A percentile compares a stretch with the other conserved stretches of the same genome.
Evolutionary conservation across 1,140 invertebrate genomes (phyloP).

Genomic region (Drosophila guanche): DNA sequence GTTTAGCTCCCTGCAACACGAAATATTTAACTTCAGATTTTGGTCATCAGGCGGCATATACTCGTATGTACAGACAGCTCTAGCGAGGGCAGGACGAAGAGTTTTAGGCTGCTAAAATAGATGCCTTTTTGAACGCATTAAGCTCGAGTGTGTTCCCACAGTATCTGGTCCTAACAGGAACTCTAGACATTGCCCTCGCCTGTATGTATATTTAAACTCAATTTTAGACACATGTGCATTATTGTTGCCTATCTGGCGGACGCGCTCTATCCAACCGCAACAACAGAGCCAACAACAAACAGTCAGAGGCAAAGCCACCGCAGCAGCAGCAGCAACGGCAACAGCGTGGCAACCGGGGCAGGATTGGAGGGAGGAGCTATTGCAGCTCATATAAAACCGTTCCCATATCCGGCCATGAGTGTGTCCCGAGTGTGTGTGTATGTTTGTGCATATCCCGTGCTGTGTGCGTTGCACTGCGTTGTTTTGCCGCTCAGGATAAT

Average conservation of each 20-base stretch:
- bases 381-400: constrained; percentile 74
- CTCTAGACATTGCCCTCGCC: not conserved
- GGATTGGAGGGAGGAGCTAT: no score
- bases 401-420: constrained; percentile 61
- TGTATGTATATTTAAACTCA: constrained; percentile 78
- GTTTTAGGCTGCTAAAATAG: no score
- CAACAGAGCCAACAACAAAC: constrained; percentile 75
- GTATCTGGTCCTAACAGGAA: no score
- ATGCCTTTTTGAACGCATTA: no score
- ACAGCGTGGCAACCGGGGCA: constrained; percentile 6
- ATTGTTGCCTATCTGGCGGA: constrained; percentile 77
- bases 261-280: constrained; percentile 77
- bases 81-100: no score
- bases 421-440: constrained; percentile 10
- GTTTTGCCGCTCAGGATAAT: constrained; percentile 79
- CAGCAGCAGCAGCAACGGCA: constrained; percentile 53
- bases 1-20: constrained; percentile 60
- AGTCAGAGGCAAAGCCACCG: constrained; percentile 70
- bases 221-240: constrained; percentile 81
- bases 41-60: constrained; percentile 39
- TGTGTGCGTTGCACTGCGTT: constrained; percentile 71
- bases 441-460: constrained; percentile 71
- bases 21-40: constrained; percentile 79
- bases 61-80: constrained; percentile 18
- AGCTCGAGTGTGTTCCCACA: no score